Conservation (phyloP, 1,140 invertebrate species). For the Nomia melanderi region DNA sequence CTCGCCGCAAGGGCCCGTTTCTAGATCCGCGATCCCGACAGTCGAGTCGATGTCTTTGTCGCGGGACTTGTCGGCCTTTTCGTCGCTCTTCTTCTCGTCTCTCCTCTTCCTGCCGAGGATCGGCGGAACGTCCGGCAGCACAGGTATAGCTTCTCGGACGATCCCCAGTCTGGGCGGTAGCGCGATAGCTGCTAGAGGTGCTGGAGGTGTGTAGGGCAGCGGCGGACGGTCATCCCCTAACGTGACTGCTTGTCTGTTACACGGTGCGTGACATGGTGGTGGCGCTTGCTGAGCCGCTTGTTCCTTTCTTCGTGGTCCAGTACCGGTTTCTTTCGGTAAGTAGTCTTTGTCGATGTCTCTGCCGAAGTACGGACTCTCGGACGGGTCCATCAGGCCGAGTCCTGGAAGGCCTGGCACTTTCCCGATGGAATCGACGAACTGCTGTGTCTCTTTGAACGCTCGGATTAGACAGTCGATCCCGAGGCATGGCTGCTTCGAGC, state of each 20-base stretch:
- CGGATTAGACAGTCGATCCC: slow-evolving; percentile 70
- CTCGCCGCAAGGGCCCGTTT: slow-evolving; percentile 69
- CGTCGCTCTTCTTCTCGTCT: slow-evolving; percentile 60
- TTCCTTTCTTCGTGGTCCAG: not conserved
- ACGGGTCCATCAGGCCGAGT: slow-evolving; percentile 72
- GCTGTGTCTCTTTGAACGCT: slow-evolving; percentile 70
- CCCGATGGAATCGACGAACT: slow-evolving; percentile 73
- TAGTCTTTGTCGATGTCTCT: slow-evolving; percentile 46
- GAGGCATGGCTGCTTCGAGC: slow-evolving; percentile 60
- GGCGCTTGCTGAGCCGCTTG: not conserved
- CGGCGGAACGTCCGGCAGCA: slow-evolving; percentile 36
- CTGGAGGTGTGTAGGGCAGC: not conserved
- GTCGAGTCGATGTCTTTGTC: slow-evolving; percentile 2
- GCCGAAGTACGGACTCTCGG: slow-evolving; percentile 74
- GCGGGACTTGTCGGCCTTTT: slow-evolving; percentile 52
- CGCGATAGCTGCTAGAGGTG: slow-evolving; percentile 22
- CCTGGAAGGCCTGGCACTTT: slow-evolving; percentile 71
- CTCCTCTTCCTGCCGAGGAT: slow-evolving; percentile 40
- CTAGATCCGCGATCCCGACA: slow-evolving; percentile 17
- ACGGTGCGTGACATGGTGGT: slow-evolving; percentile 37
- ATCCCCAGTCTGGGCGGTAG: slow-evolving; percentile 59
- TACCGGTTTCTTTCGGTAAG: slow-evolving; percentile 2
- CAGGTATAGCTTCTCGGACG: slow-evolving; percentile 63
- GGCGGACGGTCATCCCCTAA: not conserved
- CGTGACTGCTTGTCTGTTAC: slow-evolving; percentile 28